phyloP scores from a whole-genome alignment of 2,113 vertebrate species.

The Ptilorrhoa leucosticta region DNA sequence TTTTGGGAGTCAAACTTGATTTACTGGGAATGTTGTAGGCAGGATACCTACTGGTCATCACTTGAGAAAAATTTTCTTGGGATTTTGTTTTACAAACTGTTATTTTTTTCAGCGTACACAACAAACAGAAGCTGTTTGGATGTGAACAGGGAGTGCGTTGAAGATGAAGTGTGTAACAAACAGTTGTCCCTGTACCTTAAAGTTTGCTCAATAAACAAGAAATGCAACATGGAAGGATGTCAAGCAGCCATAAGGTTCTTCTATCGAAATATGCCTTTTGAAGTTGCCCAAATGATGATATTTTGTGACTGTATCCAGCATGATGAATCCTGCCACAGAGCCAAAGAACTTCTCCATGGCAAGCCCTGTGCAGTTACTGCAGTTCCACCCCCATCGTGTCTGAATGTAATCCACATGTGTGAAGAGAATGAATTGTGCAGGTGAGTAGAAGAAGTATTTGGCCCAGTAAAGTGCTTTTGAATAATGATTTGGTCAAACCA shows the following conservation, averaged over 20 bases:
- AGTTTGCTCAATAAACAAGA: constrained; percentile 70
- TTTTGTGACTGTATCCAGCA: constrained; percentile 81
- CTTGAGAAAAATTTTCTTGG: neutral
- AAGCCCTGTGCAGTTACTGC: constrained; percentile 69
- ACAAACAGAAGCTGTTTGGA: constrained; percentile 76
- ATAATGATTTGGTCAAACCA: neutral
- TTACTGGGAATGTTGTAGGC: neutral
- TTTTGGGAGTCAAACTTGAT: neutral
- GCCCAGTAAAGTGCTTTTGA: neutral
- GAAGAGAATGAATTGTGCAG: constrained; percentile 77
- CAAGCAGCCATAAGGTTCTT: constrained; percentile 74
- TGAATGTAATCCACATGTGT: constrained; percentile 77
- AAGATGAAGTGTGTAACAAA: constrained; percentile 82
- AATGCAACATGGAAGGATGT: constrained; percentile 77
- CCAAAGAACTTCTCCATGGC: constrained; percentile 77
- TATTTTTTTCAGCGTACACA: constrained; percentile 64
- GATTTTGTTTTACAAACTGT: neutral
- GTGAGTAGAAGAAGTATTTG: constrained; percentile 62
- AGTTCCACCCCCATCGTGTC: constrained; percentile 71
- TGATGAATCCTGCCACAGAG: constrained; percentile 77
- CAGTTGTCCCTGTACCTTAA: constrained; percentile 78
- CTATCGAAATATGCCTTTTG: constrained; percentile 77
- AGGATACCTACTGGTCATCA: neutral
- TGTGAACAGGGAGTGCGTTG: constrained; percentile 74
- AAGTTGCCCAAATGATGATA: constrained; percentile 80